These are phyloP conservation scores for Herminia tarsipennalis DNA, from an alignment of 2,888 invertebrate species.

Conservation along the genomic window DNA sequence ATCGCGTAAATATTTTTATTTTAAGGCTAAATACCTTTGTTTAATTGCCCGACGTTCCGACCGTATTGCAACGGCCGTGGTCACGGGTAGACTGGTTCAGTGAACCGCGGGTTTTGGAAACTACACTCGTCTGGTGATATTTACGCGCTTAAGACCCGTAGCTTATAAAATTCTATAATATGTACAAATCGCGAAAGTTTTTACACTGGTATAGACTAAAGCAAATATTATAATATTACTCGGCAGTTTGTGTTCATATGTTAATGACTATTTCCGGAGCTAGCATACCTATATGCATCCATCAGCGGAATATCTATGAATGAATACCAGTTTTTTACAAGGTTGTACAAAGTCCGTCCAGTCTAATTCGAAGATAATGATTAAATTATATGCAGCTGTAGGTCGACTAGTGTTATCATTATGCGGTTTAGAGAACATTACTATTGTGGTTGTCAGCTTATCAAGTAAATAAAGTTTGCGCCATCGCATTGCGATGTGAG, in stretches of 20 bases:
- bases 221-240: too few relatives aligned
- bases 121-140: too few relatives aligned
- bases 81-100: too few relatives aligned
- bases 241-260: conserved; percentile 10
- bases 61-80: too few relatives aligned
- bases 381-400: conserved; percentile 28
- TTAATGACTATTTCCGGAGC: conserved; percentile 21
- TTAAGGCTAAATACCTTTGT: too few relatives aligned
- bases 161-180: too few relatives aligned
- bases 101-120: too few relatives aligned
- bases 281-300: conserved; percentile 10
- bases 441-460: conserved; percentile 34
- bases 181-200: too few relatives aligned
- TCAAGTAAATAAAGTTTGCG: conserved; percentile 55
- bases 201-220: too few relatives aligned
- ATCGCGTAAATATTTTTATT: too few relatives aligned
- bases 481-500: conserved; percentile 47
- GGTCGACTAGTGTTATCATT: conserved; percentile 11
- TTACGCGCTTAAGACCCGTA: too few relatives aligned
- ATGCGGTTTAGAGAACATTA: conserved; percentile 12
- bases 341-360: conserved; percentile 21
- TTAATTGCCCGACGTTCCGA: too few relatives aligned
- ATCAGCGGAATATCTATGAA: conserved; percentile 23
- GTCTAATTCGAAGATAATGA: conserved; percentile 29
- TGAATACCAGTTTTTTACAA: conserved; percentile 35